phyloP scores from a whole-genome alignment of 2,113 vertebrate species.

The Narcine bancroftii region DNA sequence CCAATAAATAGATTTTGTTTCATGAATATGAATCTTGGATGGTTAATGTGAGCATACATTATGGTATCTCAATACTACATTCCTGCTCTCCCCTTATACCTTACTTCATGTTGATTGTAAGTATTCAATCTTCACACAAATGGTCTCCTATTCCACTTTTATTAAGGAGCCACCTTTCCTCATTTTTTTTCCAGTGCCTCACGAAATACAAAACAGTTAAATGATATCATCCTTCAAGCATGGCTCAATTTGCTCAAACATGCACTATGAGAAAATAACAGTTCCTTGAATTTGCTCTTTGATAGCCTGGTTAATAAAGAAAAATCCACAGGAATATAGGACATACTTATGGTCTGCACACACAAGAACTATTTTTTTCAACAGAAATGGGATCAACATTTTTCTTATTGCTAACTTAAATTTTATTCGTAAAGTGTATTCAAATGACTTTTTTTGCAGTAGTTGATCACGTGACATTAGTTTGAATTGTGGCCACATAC shows the following conservation, averaged over 20 bases:
- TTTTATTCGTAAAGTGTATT: background rate
- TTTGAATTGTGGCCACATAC: background rate
- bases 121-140: background rate
- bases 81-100: too few species aligned
- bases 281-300: background rate
- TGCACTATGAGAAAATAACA: background rate
- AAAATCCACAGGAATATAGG: background rate
- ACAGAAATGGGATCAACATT: background rate
- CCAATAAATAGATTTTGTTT: too few species aligned
- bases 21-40: too few species aligned
- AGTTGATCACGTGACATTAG: background rate
- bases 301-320: background rate
- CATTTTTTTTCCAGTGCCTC: background rate
- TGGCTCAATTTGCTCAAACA: background rate
- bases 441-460: background rate
- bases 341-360: too few species aligned
- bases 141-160: background rate
- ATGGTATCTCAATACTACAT: too few species aligned
- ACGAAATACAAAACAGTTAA: background rate
- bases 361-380: background rate
- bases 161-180: background rate
- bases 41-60: too few species aligned
- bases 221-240: background rate
- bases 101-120: background rate
- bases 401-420: background rate